phyloP scores from a whole-genome alignment of 2,888 invertebrate species.

The Acronicta alni region DNA sequence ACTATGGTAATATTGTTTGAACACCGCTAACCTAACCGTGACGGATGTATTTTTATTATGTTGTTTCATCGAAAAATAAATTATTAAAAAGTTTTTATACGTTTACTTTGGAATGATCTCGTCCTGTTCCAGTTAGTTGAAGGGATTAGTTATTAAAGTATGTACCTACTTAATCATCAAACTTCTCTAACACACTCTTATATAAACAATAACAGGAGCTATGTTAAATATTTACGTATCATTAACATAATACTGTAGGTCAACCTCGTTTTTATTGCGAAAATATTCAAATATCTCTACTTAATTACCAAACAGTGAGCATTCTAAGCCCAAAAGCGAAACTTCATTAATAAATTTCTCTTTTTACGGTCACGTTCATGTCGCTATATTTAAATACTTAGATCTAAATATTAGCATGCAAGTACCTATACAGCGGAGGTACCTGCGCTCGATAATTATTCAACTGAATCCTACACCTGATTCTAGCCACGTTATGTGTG shows the following conservation, averaged over 20 bases:
- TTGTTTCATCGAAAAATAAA: not conserved
- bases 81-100: not conserved
- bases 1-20: too few species aligned
- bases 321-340: conserved; percentile 54
- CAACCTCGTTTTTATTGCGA: conserved; percentile 4
- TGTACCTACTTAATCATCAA: not conserved
- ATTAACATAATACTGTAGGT: conserved; percentile 2
- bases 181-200: not conserved
- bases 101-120: not conserved
- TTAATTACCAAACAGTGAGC: conserved; percentile 38
- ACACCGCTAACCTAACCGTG: too few species aligned
- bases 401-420: conserved; percentile 69
- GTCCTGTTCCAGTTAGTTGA: not conserved
- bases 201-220: not conserved
- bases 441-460: conserved; percentile 65
- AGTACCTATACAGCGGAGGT: conserved; percentile 50
- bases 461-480: conserved; percentile 71
- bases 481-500: conserved; percentile 80
- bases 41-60: too few species aligned
- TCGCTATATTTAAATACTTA: conserved; percentile 65
- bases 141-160: too few species aligned
- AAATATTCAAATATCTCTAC: conserved; percentile 11
- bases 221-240: conserved; percentile 4
- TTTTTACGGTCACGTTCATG: conserved; percentile 65
- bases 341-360: conserved; percentile 77